phyloP scores from a whole-genome alignment of 2,113 vertebrate genomes.

The Tamias sibiricus region DNA sequence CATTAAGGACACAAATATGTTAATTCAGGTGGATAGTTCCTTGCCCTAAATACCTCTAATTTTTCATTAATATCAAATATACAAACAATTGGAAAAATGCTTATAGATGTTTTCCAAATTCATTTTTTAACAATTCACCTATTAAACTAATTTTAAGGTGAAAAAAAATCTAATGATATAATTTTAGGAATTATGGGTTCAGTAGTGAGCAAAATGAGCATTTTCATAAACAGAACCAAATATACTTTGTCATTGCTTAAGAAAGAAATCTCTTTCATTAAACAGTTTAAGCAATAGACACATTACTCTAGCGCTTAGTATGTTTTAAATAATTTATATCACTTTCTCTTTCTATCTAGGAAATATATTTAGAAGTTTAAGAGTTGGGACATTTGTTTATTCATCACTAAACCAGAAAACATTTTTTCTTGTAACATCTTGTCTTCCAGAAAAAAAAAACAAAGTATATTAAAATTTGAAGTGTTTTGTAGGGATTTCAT shows the following conservation, averaged over 20 bases:
- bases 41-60: slow-evolving; percentile 68
- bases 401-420: slow-evolving; percentile 37
- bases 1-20: slow-evolving; percentile 69
- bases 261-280: slow-evolving; percentile 42
- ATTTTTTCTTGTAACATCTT: neutral
- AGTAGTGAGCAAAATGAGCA: neutral
- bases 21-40: slow-evolving; percentile 70
- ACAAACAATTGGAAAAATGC: slow-evolving; percentile 69
- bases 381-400: neutral
- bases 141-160: neutral
- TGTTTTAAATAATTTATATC: slow-evolving; percentile 46
- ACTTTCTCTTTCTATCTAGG: neutral
- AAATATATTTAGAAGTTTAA: slow-evolving; percentile 12
- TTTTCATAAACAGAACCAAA: neutral
- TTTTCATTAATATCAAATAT: slow-evolving; percentile 55
- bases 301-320: neutral
- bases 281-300: slow-evolving; percentile 47
- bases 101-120: neutral
- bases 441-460: neutral
- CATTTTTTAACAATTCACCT: neutral
- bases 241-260: slow-evolving; percentile 3
- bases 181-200: neutral
- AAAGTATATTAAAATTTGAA: slow-evolving; percentile 7
- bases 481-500: neutral
- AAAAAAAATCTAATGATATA: slow-evolving; percentile 24